Percentiles rank a stretch among this genome's conserved stretches.
phyloP scores from a whole-genome alignment of 1,140 invertebrate species.

The Bicyclus anynana region DNA sequence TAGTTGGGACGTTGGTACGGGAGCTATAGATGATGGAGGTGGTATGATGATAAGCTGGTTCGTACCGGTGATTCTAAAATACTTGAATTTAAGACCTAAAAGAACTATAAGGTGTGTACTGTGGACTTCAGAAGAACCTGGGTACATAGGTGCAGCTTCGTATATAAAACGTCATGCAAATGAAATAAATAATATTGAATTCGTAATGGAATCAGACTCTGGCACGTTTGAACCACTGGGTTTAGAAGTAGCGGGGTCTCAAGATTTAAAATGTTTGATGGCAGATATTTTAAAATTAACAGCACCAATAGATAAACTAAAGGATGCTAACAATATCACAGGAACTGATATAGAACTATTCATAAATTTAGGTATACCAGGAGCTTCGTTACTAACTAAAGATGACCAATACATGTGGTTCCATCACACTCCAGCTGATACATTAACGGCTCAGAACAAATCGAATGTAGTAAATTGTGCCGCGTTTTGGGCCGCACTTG shows the following conservation, averaged over 20 bases:
- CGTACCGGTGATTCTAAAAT: slow-evolving; percentile 82
- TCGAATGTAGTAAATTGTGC: slow-evolving; percentile 80
- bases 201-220: slow-evolving; percentile 87
- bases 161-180: slow-evolving; percentile 81
- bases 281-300: slow-evolving; percentile 79
- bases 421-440: slow-evolving; percentile 87
- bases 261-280: slow-evolving; percentile 80
- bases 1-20: slow-evolving; percentile 93
- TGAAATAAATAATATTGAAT: slow-evolving; percentile 80
- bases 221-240: slow-evolving; percentile 89
- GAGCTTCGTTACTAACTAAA: slow-evolving; percentile 80
- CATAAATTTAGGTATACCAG: slow-evolving; percentile 81
- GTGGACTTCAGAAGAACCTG: slow-evolving; percentile 90
- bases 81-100: slow-evolving; percentile 81
- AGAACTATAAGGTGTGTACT: slow-evolving; percentile 87
- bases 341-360: slow-evolving; percentile 83
- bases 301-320: slow-evolving; percentile 71
- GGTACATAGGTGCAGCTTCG: slow-evolving; percentile 80
- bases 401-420: slow-evolving; percentile 87
- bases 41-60: slow-evolving; percentile 90
- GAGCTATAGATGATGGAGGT: slow-evolving; percentile 92
- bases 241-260: slow-evolving; percentile 78
- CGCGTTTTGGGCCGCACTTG: slow-evolving; percentile 83
- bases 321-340: slow-evolving; percentile 46
- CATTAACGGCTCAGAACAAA: slow-evolving; percentile 83